Evolutionary conservation across 1,140 invertebrate genomes (phyloP).

Genomic region (Drosophila sturtevanti): DNA sequence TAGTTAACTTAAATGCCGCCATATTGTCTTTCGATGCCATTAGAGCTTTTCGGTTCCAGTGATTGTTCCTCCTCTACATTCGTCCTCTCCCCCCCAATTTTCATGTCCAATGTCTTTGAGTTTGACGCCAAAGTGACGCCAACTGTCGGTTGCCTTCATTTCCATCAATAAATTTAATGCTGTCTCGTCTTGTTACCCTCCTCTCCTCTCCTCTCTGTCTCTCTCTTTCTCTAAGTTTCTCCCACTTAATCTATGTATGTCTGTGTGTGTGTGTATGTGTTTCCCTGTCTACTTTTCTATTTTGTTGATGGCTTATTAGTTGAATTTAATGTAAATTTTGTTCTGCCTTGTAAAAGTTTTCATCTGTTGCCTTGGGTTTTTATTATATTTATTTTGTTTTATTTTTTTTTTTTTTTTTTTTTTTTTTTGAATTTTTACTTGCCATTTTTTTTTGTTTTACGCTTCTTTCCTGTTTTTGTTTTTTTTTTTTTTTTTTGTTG

Average conservation of each 20-base stretch:
- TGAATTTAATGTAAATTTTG: constrained; percentile 65
- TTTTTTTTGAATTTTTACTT: no score
- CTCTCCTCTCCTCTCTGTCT: not conserved
- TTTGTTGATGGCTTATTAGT: constrained; percentile 70
- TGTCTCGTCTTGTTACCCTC: constrained; percentile 49
- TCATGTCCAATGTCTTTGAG: constrained; percentile 12
- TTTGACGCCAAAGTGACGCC: constrained; percentile 57
- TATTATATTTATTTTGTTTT: constrained; percentile 21
- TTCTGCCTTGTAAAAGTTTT: constrained; percentile 54
- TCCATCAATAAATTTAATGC: constrained; percentile 76
- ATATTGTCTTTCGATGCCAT: constrained; percentile 55
- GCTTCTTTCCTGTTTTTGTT: constrained; percentile 37
- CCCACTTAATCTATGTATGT: constrained; percentile 6
- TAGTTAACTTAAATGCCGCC: constrained; percentile 35
- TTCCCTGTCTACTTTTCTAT: constrained; percentile 24
- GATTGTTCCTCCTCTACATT: not conserved
- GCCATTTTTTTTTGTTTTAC: no score
- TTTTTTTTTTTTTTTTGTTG: constrained; percentile 16
- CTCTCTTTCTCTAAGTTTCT: not conserved
- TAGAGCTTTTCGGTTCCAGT: constrained; percentile 44
- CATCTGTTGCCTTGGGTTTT: constrained; percentile 41
- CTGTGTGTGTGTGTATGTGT: no score
- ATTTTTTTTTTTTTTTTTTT: not conserved
- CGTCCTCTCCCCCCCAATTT: constrained; percentile 12
- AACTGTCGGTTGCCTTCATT: constrained; percentile 54